These are phyloP conservation scores for Macrotis lagotis DNA, from an alignment of 2,113 vertebrate species.

Conservation along the genomic window DNA sequence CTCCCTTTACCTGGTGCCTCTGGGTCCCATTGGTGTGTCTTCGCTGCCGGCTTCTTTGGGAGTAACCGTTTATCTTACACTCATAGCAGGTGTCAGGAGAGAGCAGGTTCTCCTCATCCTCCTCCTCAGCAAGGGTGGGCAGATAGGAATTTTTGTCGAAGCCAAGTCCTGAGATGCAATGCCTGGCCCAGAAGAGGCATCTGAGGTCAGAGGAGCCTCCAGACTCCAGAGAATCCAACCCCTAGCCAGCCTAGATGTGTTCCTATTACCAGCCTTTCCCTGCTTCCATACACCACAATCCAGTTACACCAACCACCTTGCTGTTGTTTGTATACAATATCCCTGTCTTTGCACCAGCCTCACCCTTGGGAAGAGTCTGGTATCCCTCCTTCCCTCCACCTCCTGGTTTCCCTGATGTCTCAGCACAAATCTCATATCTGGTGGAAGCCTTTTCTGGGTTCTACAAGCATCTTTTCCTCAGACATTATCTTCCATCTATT, in stretches of 20 bases:
- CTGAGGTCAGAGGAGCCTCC: neutral
- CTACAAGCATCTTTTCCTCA: neutral
- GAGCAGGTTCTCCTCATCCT: slow-evolving; percentile 87
- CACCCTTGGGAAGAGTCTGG: neutral
- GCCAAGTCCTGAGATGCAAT: slow-evolving; percentile 89
- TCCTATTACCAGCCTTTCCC: too few relatives aligned
- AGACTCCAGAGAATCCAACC: neutral
- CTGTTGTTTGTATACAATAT: neutral
- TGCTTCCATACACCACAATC: neutral
- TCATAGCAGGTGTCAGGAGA: slow-evolving; percentile 94
- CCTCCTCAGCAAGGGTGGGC: slow-evolving; percentile 76
- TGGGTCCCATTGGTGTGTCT: slow-evolving; percentile 73
- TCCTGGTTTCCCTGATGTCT: neutral
- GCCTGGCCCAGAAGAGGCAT: slow-evolving; percentile 81
- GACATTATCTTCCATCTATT: neutral
- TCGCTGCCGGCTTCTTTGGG: slow-evolving; percentile 82
- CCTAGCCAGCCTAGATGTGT: neutral
- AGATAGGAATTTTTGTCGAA: slow-evolving; percentile 85
- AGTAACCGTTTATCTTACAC: slow-evolving; percentile 93
- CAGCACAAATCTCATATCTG: neutral
- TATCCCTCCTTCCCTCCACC: neutral
- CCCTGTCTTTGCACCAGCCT: neutral
- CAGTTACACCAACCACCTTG: neutral
- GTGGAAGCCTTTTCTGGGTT: neutral
- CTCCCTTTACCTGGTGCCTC: slow-evolving; percentile 69